phyloP scores from a whole-genome alignment of 2,888 invertebrate species.

The Hirtodrosophila trivittata region DNA sequence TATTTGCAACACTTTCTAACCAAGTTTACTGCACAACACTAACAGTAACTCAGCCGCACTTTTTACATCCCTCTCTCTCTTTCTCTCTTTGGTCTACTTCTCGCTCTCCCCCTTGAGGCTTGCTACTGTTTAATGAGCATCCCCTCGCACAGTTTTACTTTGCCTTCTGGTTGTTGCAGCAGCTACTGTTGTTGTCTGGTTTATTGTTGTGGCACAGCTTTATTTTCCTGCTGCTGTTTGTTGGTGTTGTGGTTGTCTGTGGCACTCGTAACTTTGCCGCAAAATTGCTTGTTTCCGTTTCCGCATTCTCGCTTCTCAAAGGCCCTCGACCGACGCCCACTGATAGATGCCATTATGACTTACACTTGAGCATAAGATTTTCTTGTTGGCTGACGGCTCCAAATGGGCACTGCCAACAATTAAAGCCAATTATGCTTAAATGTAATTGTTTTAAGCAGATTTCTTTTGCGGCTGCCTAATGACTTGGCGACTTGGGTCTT shows the following conservation, averaged over 20 bases:
- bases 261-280: constrained; percentile 78
- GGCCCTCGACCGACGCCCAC: constrained; percentile 56
- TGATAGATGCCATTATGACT: constrained; percentile 81
- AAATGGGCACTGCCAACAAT: constrained; percentile 70
- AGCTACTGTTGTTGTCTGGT: constrained; percentile 31
- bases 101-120: background rate
- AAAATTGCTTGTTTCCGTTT: constrained; percentile 83
- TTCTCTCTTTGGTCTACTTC: no score
- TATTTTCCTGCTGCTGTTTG: constrained; percentile 30
- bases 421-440: constrained; percentile 82
- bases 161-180: constrained; percentile 11
- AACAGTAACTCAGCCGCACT: constrained; percentile 32
- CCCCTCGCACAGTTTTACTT: constrained; percentile 39
- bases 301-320: constrained; percentile 64
- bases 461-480: constrained; percentile 43
- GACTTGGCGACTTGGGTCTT: constrained; percentile 24
- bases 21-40: constrained; percentile 37
- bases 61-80: constrained; percentile 11
- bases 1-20: constrained; percentile 40
- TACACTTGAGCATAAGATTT: constrained; percentile 66
- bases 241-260: constrained; percentile 54
- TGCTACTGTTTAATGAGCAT: constrained; percentile 49
- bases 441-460: constrained; percentile 81
- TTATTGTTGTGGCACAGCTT: constrained; percentile 62
- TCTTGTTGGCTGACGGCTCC: constrained; percentile 42